A percentile compares a stretch with the other conserved stretches of the same genome.
Evolutionary conservation across 1,140 invertebrate genomes (phyloP).

Genomic region (Brachionus calyciflorus): DNA sequence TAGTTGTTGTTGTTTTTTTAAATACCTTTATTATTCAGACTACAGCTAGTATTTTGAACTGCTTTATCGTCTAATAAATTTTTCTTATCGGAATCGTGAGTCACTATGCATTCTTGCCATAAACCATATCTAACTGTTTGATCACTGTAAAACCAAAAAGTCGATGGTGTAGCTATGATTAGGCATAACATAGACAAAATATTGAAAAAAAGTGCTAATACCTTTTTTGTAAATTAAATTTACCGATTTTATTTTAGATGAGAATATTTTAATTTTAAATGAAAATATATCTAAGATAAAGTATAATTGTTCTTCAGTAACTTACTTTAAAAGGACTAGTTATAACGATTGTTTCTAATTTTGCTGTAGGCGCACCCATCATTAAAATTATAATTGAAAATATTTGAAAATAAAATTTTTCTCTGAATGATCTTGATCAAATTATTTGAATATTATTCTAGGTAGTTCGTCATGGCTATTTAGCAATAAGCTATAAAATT

Average conservation of each 20-base stretch:
- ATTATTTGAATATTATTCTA: too few relatives aligned
- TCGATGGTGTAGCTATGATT: conserved; percentile 22
- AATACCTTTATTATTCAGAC: conserved; percentile 32
- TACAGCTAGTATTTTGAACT: neutral
- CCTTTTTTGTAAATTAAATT: neutral
- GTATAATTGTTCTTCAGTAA: neutral
- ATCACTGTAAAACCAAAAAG: conserved; percentile 38
- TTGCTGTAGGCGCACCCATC: conserved; percentile 44
- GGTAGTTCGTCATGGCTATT: too few relatives aligned
- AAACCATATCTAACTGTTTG: conserved; percentile 11
- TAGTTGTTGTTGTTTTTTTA: neutral
- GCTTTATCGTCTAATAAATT: neutral
- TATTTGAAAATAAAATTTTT: neutral
- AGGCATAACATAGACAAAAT: conserved; percentile 10
- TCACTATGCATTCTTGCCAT: conserved; percentile 26
- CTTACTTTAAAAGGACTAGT: conserved; percentile 42
- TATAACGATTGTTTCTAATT: conserved; percentile 43
- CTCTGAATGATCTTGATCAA: too few relatives aligned
- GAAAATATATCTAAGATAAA: too few relatives aligned
- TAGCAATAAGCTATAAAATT: too few relatives aligned
- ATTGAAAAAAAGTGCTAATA: conserved; percentile 19
- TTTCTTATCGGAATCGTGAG: neutral
- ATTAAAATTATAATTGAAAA: neutral
- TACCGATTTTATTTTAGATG: neutral
- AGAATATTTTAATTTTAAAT: neutral